Base-by-base conservation (phyloP, 2,888 invertebrate genomes). In the Metellina segmentata region DNA sequence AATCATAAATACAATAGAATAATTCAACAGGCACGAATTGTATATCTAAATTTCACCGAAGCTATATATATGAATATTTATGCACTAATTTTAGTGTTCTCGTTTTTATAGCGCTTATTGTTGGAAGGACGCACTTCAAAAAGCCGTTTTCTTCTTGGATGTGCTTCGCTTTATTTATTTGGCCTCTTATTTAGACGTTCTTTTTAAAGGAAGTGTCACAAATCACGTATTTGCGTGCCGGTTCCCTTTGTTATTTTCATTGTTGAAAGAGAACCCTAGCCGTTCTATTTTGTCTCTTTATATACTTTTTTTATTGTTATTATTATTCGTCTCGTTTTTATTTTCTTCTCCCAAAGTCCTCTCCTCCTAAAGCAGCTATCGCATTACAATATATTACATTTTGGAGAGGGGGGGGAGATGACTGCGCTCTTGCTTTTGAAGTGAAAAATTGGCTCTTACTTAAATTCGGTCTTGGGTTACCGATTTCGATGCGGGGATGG, bases 301-400 rank as follows among this genome's bases (percentile, higher is more conserved):
- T 51, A 48, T 52, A 51, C 75, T 75, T 51, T 85, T 74, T 20
- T 85, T 85, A 75, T 85, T 52, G 61, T 53, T 72, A 82, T 85
- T 79, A 71, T 83, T 82, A 85, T 90, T 85, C 72, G 83, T 89
- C 78, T 71, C 75, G 51, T 85, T 82, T 70, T 61, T 61, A 70
- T 78, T 69, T 88, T 88, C 49, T 71, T 61, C 53, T 52, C 85
- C 74, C 79, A 48, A 53, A 53, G 79, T 34, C 71, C 69, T 51
- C 34, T 79, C 53, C 52, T 53, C 19, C 71, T 20, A 87, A 52
- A 20, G 52, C 8, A 78, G 79, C 78, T 90, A 90, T 90, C 85
- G 81, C 90, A 90, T 90, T 90, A 90, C 90, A 90, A 90, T 90
- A 90, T 90, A 85, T 90, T 81, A 90, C 85, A 79, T 85, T 83